Conservation (phyloP, 2,888 invertebrate genomes). For the Sphaerophoria rueppellii region DNA sequence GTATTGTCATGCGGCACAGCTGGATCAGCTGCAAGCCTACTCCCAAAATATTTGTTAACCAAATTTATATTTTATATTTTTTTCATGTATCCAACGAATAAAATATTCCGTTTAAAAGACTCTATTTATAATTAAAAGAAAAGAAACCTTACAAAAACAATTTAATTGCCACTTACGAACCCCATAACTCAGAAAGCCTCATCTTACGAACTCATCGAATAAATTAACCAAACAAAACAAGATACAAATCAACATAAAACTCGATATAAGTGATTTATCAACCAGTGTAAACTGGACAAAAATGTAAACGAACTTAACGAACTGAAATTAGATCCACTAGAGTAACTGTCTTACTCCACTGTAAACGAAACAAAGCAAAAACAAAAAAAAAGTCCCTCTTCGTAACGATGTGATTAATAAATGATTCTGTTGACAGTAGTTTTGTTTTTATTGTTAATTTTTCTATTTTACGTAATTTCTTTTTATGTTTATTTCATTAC, state of each 20-base stretch:
- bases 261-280: conserved; percentile 39
- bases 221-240: not conserved
- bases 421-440: conserved; percentile 25
- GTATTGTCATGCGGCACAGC: too few species aligned
- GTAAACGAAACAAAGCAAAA: not conserved
- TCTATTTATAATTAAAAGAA: not conserved
- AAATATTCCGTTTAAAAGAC: not conserved
- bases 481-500: conserved; percentile 75
- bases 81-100: too few species aligned
- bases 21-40: too few species aligned
- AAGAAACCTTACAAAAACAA: not conserved
- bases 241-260: conserved; percentile 27
- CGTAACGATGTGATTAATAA: not conserved
- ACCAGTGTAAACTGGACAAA: conserved; percentile 47
- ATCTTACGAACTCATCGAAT: not conserved
- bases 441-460: conserved; percentile 1
- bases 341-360: not conserved
- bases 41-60: too few species aligned
- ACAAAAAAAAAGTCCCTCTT: not conserved
- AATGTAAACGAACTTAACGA: conserved; percentile 20
- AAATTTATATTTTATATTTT: too few species aligned
- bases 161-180: not conserved
- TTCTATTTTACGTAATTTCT: not conserved
- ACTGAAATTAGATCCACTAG: conserved; percentile 34
- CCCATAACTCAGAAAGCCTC: not conserved